Evolutionary conservation across 64 coral and sea anemone genomes (phyloP), one percentile per base, ranked within the genome.

Genomic region (Montipora capricornis): DNA sequence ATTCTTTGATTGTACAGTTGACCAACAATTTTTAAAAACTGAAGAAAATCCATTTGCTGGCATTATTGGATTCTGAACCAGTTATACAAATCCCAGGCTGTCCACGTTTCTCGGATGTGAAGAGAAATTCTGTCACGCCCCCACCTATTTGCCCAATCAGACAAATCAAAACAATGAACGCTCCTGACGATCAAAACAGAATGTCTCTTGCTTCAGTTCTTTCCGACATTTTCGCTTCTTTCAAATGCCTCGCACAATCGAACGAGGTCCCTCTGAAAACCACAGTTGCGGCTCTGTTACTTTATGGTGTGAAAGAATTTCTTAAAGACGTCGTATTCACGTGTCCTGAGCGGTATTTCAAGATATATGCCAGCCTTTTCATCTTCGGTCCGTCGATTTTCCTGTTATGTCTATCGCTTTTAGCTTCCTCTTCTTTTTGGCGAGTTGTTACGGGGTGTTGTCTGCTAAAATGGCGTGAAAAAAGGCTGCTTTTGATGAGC

Each of bases 261-360:
- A 70, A 86, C 82, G 87, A 83, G 81, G 77, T 89, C 9, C 68
- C 92, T 1, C 19, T 94, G 13, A 94, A 94, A 60, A 82, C 92
- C 47, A 26, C 83, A 24, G 87, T 94, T 3, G 50, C 81, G 8
- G 37, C 67, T 19, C 71, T 94, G 87, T 49, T 94, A 44, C 53
- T 89, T 19, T 89, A 89, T 49, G 92, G 92, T 5, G 73, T 94
- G 47, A 87, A 94, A 61, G 86, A 94, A 74, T 94, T 94, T 83
- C 81, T 94, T 2, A 94, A 75, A 15, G 68, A 94, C 87, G 89
- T 94, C 49, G 44, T 94, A 3, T 94, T 94, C 58, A 64, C 71
- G 5, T 94, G 92, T 29, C 92, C 92, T 8, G 92, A 94, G 13
- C 22, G 89, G 70, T 20, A 94, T 67, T 94, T 83, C 66, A 17